These are phyloP conservation scores for Drosophila rhopaloa DNA, from an alignment of 1,140 invertebrate genomes.

Conservation along the genomic window DNA sequence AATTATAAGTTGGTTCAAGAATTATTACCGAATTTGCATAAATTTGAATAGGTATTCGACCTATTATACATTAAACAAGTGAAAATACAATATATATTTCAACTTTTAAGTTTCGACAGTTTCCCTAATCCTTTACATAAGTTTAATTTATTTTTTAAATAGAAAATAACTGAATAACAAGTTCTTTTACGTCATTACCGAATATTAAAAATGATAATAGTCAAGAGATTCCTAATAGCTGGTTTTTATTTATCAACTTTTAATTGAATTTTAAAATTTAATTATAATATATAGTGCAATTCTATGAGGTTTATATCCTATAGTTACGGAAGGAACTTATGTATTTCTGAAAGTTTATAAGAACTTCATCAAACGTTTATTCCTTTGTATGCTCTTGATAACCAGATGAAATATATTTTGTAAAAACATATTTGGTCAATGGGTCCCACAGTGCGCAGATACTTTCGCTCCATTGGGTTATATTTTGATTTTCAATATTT, in stretches of 20 bases:
- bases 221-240: no score
- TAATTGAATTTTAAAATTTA: no score
- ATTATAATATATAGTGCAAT: background rate
- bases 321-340: slow-evolving; percentile 4
- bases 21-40: background rate
- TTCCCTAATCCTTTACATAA: no score
- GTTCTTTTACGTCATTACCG: no score
- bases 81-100: background rate
- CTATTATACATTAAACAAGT: background rate
- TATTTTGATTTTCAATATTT: slow-evolving; percentile 36
- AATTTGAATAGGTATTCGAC: background rate
- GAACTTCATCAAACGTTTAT: slow-evolving; percentile 6
- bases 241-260: no score
- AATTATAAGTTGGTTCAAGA: background rate
- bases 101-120: no score
- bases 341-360: slow-evolving; percentile 2
- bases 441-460: slow-evolving; percentile 22
- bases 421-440: slow-evolving; percentile 13
- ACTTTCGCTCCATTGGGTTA: slow-evolving; percentile 51
- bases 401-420: slow-evolving; percentile 22
- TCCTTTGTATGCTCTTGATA: slow-evolving; percentile 10
- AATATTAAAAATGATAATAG: no score
- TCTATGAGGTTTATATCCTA: background rate
- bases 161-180: no score
- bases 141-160: no score